These are phyloP conservation scores for Chionomys nivalis DNA, from an alignment of 2,113 vertebrate species.

Conservation along the genomic window DNA sequence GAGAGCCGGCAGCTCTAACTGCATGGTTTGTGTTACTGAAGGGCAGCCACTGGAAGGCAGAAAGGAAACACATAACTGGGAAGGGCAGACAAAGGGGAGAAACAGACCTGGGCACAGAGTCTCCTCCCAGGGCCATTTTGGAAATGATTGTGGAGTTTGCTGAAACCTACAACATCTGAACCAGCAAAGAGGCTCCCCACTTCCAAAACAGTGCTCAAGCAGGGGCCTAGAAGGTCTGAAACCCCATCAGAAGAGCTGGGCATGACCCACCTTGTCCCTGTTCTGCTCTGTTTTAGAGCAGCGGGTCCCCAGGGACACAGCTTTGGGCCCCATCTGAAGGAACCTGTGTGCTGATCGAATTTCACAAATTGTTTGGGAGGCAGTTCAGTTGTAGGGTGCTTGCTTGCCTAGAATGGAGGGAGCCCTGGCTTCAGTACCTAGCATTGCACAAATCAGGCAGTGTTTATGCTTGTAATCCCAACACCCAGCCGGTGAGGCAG, in stretches of 20 bases:
- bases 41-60: neutral
- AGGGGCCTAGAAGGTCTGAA: neutral
- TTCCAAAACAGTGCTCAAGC: neutral
- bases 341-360: neutral
- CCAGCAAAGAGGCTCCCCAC: neutral
- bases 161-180: neutral
- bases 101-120: neutral
- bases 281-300: neutral
- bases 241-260: neutral
- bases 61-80: constrained; percentile 73
- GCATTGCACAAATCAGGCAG: neutral
- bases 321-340: neutral
- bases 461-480: neutral
- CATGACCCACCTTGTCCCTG: neutral
- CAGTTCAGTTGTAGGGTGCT: neutral
- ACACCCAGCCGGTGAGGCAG: neutral
- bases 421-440: neutral
- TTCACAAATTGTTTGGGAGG: neutral
- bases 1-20: constrained; percentile 78
- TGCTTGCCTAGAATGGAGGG: neutral
- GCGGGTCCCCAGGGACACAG: no score
- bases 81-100: neutral
- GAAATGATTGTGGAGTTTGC: constrained; percentile 4
- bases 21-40: constrained; percentile 67
- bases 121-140: neutral